Conservation (phyloP, 1,140 invertebrate genomes). For the Drosophila quadrilineata region DNA sequence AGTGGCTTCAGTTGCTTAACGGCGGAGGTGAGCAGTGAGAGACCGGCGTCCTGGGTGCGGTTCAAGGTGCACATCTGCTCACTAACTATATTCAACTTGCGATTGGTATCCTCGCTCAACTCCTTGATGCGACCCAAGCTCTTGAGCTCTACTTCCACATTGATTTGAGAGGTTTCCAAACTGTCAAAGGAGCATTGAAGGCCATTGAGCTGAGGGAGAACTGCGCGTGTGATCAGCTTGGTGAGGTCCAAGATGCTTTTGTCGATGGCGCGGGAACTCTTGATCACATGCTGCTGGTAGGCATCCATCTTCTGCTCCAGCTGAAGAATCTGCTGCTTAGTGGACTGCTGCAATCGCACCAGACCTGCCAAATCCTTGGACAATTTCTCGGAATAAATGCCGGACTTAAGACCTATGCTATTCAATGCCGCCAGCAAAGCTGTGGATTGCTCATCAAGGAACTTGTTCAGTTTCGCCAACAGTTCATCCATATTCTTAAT, state of each 20-base stretch:
- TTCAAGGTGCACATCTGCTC: constrained; percentile 40
- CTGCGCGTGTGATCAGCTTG: constrained; percentile 48
- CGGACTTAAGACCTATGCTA: constrained; percentile 31
- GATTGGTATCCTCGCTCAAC: constrained; percentile 30
- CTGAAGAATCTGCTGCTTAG: constrained; percentile 25
- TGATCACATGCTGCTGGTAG: constrained; percentile 45
- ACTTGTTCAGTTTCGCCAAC: constrained; percentile 20
- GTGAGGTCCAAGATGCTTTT: constrained; percentile 41
- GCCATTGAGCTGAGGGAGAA: constrained; percentile 54
- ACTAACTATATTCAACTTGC: constrained; percentile 33
- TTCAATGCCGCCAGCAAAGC: constrained; percentile 32
- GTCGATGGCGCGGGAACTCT: constrained; percentile 41
- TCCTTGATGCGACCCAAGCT: constrained; percentile 41
- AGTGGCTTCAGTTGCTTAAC: constrained; percentile 43
- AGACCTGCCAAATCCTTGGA: constrained; percentile 25
- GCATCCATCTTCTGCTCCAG: constrained; percentile 49
- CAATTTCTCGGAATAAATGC: constrained; percentile 15
- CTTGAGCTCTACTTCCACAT: constrained; percentile 58
- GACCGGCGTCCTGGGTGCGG: constrained; percentile 37
- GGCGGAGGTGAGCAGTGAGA: constrained; percentile 22
- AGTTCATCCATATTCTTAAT: constrained; percentile 25
- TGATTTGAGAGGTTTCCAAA: constrained; percentile 59
- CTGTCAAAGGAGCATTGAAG: constrained; percentile 56
- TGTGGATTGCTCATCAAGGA: constrained; percentile 15
- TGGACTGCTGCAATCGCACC: constrained; percentile 31